A percentile compares a stretch with the other conserved stretches of the same genome.
phyloP scores from a whole-genome alignment of 2,113 vertebrate genomes.

The Tauraco erythrolophus region DNA sequence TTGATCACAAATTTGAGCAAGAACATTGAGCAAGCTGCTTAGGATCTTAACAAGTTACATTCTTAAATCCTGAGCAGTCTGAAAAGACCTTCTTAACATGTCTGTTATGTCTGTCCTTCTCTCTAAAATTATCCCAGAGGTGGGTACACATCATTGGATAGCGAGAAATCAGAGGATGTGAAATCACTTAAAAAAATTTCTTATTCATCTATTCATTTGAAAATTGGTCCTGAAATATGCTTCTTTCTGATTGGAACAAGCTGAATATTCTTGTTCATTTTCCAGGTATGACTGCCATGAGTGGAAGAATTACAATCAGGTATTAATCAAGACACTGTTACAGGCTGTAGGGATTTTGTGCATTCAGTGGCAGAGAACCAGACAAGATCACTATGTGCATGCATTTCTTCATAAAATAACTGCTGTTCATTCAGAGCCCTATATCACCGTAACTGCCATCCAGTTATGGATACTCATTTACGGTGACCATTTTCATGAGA shows the following conservation, averaged over 20 bases:
- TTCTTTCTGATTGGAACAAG: not conserved
- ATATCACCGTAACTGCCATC: not conserved
- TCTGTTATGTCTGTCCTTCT: not conserved
- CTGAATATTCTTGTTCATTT: not conserved
- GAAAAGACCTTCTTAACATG: not conserved
- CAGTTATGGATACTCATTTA: not conserved
- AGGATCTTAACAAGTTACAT: not conserved
- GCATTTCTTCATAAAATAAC: not conserved
- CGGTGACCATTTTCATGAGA: not conserved
- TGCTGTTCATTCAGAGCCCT: not conserved
- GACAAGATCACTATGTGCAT: not conserved
- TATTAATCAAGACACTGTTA: not conserved
- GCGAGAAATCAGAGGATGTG: not conserved
- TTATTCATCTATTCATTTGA: not conserved
- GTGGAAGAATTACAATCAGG: not conserved
- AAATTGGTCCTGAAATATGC: not conserved
- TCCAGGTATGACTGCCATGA: not conserved
- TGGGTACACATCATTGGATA: not conserved
- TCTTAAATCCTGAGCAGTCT: not conserved
- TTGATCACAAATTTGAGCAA: not conserved
- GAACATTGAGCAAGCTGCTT: not conserved
- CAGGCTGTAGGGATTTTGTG: not conserved
- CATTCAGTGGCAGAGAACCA: not conserved
- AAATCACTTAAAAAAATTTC: not conserved
- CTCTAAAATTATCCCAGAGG: not conserved